phyloP scores from a whole-genome alignment of 2,797 vertebrate genomes.

The Prionace glauca region DNA sequence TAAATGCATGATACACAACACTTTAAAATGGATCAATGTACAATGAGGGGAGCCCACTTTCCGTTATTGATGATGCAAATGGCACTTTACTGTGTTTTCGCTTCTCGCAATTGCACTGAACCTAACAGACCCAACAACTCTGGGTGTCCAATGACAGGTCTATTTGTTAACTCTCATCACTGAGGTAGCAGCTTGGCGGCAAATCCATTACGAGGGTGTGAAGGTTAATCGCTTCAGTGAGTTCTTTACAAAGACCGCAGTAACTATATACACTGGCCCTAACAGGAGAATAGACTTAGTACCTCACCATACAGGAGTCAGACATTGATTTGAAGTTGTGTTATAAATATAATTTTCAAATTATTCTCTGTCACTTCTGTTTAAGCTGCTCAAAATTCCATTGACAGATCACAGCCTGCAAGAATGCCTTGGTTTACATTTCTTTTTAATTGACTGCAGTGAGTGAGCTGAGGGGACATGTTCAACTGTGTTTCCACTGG shows the following conservation, averaged over 20 bases:
- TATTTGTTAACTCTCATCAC: slow-evolving; percentile 55
- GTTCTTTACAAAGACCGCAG: slow-evolving; percentile 41
- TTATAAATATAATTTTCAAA: slow-evolving; percentile 27
- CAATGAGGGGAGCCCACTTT: slow-evolving; percentile 57
- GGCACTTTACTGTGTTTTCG: slow-evolving; percentile 56
- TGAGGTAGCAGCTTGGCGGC: slow-evolving; percentile 59
- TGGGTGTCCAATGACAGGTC: slow-evolving; percentile 60
- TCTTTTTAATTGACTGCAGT: neutral
- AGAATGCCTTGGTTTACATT: neutral
- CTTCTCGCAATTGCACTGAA: slow-evolving; percentile 56
- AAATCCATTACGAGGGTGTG: slow-evolving; percentile 56
- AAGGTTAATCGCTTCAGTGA: slow-evolving; percentile 46
- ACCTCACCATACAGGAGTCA: slow-evolving; percentile 50
- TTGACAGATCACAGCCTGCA: neutral
- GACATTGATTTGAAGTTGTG: slow-evolving; percentile 36
- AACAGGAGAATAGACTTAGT: slow-evolving; percentile 49
- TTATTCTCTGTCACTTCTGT: slow-evolving; percentile 4
- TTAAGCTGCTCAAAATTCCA: neutral
- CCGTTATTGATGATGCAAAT: slow-evolving; percentile 57
- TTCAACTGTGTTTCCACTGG: neutral
- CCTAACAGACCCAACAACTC: slow-evolving; percentile 49
- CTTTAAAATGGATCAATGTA: slow-evolving; percentile 47
- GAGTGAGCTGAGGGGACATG: neutral
- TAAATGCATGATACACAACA: slow-evolving; percentile 63
- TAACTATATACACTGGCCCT: slow-evolving; percentile 60